Evolutionary conservation across 2,113 vertebrate genomes (phyloP).

Genomic region (Emydocephalus ijimae): DNA sequence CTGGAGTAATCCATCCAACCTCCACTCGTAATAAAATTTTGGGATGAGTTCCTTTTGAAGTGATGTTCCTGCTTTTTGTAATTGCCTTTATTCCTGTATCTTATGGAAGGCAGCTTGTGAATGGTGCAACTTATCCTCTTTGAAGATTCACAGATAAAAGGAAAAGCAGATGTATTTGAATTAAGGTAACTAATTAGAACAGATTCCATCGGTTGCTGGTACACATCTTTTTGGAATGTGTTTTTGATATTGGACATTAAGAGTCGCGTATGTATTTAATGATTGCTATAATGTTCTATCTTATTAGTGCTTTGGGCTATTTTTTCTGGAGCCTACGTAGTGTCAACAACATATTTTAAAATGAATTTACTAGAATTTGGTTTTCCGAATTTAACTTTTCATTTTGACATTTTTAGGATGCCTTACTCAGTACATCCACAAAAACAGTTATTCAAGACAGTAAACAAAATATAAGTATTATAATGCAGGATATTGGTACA

Average conservation of each 20-base stretch:
- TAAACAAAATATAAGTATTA: not conserved
- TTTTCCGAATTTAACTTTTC: not conserved
- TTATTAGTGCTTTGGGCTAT: not conserved
- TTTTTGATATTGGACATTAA: conserved; percentile 5
- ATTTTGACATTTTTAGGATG: conserved; percentile 10
- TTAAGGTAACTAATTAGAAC: conserved; percentile 14
- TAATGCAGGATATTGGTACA: not conserved
- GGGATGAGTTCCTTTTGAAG: not conserved
- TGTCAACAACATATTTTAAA: not conserved
- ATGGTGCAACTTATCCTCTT: not conserved
- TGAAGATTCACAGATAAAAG: conserved; percentile 2
- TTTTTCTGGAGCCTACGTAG: not conserved
- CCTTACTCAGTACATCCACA: conserved; percentile 4
- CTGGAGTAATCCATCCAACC: not conserved
- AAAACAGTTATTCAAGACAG: not conserved
- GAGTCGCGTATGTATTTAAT: not conserved
- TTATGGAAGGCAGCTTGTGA: not conserved
- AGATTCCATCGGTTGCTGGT: not conserved
- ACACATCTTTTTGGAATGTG: not conserved
- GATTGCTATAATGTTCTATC: conserved; percentile 1
- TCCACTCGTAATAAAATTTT: not conserved
- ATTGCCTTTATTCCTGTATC: not conserved
- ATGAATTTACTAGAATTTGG: not conserved
- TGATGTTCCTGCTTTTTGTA: not conserved
- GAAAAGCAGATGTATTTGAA: not conserved